phyloP scores from a whole-genome alignment of 2,888 invertebrate genomes.

The Hyposoter didymator region DNA sequence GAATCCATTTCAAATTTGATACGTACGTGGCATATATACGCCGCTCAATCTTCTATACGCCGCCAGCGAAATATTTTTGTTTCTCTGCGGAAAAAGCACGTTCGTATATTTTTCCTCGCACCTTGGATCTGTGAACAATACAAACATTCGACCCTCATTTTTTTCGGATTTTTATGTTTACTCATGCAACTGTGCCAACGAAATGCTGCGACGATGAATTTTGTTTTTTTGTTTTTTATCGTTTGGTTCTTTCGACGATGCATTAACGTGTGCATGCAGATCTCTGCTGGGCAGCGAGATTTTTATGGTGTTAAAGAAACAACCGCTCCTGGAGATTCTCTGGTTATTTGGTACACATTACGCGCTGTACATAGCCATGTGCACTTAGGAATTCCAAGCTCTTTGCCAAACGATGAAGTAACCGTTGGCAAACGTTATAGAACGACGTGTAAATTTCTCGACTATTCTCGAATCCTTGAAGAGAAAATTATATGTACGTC shows the following conservation, averaged over 20 bases:
- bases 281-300: neutral
- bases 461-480: constrained; percentile 48
- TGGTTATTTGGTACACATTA: neutral
- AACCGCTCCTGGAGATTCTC: neutral
- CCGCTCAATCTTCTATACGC: neutral
- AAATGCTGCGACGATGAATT: neutral
- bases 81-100: neutral
- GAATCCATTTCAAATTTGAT: neutral
- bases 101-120: neutral
- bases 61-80: neutral
- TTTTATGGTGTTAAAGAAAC: neutral
- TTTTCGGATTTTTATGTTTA: neutral
- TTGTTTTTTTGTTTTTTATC: too few relatives aligned
- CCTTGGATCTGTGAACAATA: neutral
- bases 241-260: neutral
- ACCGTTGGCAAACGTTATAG: constrained; percentile 49
- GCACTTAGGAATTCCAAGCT: constrained; percentile 43
- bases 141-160: neutral
- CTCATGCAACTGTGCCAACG: neutral
- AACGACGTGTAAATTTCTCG: constrained; percentile 53
- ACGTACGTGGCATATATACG: neutral
- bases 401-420: constrained; percentile 62
- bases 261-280: neutral
- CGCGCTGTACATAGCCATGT: constrained; percentile 3
- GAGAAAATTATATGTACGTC: constrained; percentile 64